Percentiles rank a stretch among this genome's conserved stretches.
phyloP scores from a whole-genome alignment of 2,113 vertebrate species.

The Catharus fuscescens region DNA sequence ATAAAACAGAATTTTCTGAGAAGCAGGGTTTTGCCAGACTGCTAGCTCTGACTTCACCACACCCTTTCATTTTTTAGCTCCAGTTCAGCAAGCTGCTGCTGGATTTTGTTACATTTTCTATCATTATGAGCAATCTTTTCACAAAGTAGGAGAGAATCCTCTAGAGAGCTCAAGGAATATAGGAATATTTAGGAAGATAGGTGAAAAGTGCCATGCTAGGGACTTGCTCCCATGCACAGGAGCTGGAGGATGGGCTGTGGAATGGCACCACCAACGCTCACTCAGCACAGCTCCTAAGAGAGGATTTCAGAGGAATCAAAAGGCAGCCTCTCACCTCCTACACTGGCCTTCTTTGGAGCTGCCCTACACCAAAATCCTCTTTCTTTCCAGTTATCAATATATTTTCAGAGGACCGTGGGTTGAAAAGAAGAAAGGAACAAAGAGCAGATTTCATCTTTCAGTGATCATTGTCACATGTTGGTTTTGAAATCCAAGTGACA shows the following conservation, averaged over 20 bases:
- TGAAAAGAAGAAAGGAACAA: background rate
- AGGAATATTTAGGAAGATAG: background rate
- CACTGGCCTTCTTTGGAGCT: background rate
- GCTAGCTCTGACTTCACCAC: background rate
- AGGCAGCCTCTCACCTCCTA: background rate
- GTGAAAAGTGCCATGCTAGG: accelerated
- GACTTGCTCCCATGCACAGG: background rate
- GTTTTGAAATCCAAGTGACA: background rate
- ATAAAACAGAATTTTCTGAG: constrained; percentile 63
- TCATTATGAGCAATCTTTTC: background rate
- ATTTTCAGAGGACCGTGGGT: background rate
- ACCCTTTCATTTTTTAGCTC: background rate
- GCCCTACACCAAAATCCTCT: background rate
- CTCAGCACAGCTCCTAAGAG: background rate
- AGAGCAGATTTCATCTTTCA: background rate
- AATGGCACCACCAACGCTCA: accelerated
- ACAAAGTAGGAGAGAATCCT: background rate
- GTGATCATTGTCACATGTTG: background rate
- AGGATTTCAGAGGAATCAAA: background rate
- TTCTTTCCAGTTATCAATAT: background rate
- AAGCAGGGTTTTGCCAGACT: background rate
- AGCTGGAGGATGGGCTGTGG: background rate
- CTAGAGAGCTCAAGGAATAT: background rate
- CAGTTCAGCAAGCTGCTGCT: background rate
- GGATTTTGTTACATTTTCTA: background rate